Evolutionary conservation across 1,140 invertebrate species (phyloP).

Genomic region (Bursaphelenchus mucronatus): DNA sequence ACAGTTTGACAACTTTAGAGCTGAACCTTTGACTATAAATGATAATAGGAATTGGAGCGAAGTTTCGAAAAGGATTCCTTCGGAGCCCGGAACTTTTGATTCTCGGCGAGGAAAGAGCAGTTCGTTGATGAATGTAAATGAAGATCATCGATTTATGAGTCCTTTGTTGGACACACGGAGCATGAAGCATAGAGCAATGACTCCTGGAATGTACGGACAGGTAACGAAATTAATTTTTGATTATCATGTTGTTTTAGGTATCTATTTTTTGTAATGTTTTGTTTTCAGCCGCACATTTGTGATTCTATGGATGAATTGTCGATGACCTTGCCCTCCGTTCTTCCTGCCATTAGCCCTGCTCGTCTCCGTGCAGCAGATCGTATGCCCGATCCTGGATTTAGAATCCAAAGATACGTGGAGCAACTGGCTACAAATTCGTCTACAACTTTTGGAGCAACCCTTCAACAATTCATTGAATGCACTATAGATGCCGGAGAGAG

Average conservation of each 20-base stretch:
- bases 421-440: conserved; percentile 72
- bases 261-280: no score
- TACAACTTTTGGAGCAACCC: conserved; percentile 70
- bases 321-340: neutral
- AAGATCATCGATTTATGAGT: conserved; percentile 1
- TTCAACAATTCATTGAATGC: conserved; percentile 76
- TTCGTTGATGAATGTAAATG: conserved; percentile 17
- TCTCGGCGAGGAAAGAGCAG: neutral
- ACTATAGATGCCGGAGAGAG: conserved; percentile 82
- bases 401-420: conserved; percentile 39
- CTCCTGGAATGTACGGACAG: neutral
- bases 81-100: conserved; percentile 29
- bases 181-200: conserved; percentile 12
- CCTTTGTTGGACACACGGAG: conserved; percentile 12
- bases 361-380: neutral
- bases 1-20: neutral
- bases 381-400: conserved; percentile 23
- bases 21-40: neutral
- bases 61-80: conserved; percentile 29
- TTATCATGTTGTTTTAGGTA: no score
- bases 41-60: conserved; percentile 24
- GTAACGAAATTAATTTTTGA: conserved; percentile 1
- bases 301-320: neutral
- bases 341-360: conserved; percentile 4
- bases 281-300: neutral